phyloP scores from a whole-genome alignment of 2,888 invertebrate species.

The Hermaeophaga mercurialis region DNA sequence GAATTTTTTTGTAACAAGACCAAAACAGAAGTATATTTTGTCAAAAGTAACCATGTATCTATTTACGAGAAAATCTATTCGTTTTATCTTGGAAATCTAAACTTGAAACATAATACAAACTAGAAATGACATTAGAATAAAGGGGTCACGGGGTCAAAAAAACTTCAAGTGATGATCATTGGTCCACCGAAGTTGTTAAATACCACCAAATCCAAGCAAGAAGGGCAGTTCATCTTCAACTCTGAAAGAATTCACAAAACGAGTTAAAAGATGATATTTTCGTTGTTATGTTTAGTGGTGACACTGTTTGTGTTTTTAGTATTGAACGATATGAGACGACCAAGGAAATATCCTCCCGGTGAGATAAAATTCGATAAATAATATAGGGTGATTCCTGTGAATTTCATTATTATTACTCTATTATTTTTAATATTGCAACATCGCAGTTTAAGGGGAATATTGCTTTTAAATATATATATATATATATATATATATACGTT shows the following conservation, averaged over 20 bases:
- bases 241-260: constrained; percentile 17
- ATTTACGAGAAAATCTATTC: too few relatives aligned
- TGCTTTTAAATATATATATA: too few relatives aligned
- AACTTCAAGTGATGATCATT: constrained; percentile 1
- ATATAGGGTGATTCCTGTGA: too few relatives aligned
- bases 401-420: too few relatives aligned
- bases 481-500: too few relatives aligned
- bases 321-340: constrained; percentile 52
- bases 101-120: neutral
- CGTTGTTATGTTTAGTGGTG: constrained; percentile 36
- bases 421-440: too few relatives aligned
- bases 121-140: constrained; percentile 5
- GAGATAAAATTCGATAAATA: too few relatives aligned
- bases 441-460: too few relatives aligned
- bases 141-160: constrained; percentile 28
- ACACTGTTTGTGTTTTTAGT: constrained; percentile 32
- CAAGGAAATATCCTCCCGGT: constrained; percentile 63
- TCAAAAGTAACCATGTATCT: too few relatives aligned
- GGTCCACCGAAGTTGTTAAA: constrained; percentile 25
- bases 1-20: too few relatives aligned
- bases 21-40: too few relatives aligned
- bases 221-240: constrained; percentile 33
- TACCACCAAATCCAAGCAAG: constrained; percentile 18
- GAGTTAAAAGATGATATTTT: constrained; percentile 37
- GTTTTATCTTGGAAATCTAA: constrained; percentile 3